Evolutionary conservation across 64 coral and sea anemone species (phyloP).

Genomic region (Pocillopora damicornis): DNA sequence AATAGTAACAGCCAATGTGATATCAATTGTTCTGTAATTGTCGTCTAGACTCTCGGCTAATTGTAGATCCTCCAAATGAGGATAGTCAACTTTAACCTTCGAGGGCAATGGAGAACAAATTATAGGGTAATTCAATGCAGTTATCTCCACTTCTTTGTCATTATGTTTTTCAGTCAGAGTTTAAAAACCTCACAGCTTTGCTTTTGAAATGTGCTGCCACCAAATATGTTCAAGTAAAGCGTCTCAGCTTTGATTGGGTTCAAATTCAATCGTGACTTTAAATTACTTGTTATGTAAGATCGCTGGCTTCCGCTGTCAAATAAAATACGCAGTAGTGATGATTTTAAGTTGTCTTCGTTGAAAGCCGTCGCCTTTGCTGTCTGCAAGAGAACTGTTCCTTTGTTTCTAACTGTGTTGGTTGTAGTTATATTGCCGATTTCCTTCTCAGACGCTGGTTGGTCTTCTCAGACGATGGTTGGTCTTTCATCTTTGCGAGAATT

Average conservation of each 20-base stretch:
- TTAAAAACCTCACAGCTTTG: slow-evolving; percentile 10
- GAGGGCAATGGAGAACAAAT: slow-evolving; percentile 51
- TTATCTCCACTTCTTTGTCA: slow-evolving; percentile 36
- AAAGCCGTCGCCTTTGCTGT: background rate
- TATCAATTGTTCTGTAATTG: background rate
- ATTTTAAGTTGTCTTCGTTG: background rate
- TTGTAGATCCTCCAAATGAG: background rate
- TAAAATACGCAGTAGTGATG: background rate
- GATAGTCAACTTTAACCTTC: slow-evolving; percentile 39
- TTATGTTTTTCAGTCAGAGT: background rate
- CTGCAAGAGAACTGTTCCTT: background rate
- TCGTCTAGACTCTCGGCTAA: slow-evolving; percentile 8
- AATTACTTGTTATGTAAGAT: background rate
- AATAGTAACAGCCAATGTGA: background rate
- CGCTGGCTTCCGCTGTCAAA: slow-evolving; percentile 25
- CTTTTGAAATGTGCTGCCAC: background rate
- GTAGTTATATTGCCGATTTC: background rate
- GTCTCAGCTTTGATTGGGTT: slow-evolving; percentile 6
- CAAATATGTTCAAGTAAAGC: background rate
- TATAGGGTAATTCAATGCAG: slow-evolving; percentile 32
- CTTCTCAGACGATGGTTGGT: background rate
- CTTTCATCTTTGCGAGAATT: background rate
- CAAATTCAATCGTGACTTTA: slow-evolving; percentile 8
- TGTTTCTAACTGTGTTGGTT: background rate
- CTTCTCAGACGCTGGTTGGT: background rate